Evolutionary conservation across 30 jellyfish, hydroid and myxozoan genomes (phyloP).

Genomic region (Sanderia malayensis): DNA sequence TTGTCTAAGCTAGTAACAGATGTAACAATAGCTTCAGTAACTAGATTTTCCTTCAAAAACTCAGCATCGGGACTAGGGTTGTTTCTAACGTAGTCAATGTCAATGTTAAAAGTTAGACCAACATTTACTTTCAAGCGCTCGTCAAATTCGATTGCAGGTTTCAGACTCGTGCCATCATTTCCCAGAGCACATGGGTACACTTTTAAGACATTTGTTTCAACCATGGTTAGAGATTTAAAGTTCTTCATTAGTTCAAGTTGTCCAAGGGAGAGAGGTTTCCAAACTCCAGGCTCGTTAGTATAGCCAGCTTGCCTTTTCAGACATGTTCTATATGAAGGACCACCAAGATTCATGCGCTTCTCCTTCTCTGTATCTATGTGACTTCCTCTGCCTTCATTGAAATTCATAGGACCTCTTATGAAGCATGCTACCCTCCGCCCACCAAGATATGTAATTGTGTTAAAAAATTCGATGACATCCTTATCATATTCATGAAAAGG

Average conservation of each 20-base stretch:
- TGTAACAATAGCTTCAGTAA: conserved; percentile 43
- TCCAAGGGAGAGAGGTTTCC: conserved; percentile 23
- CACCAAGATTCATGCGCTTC: conserved; percentile 15
- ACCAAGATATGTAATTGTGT: conserved; percentile 16
- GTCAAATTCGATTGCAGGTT: conserved; percentile 34
- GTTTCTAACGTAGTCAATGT: conserved; percentile 32
- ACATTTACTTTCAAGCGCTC: conserved; percentile 35
- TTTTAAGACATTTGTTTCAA: conserved; percentile 17
- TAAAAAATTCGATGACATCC: conserved; percentile 2
- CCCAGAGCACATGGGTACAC: conserved; percentile 38
- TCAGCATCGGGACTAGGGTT: conserved; percentile 38
- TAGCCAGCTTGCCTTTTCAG: conserved; percentile 28
- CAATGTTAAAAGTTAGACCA: conserved; percentile 37
- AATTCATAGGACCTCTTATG: conserved; percentile 21
- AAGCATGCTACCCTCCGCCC: conserved; percentile 15
- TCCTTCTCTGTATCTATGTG: conserved; percentile 11
- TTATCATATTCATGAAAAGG: conserved; percentile 9
- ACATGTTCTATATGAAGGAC: conserved; percentile 24
- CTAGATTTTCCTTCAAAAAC: conserved; percentile 35
- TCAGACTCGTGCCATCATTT: conserved; percentile 38
- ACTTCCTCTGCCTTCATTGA: conserved; percentile 15
- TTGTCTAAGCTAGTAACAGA: conserved; percentile 41
- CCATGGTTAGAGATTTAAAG: conserved; percentile 24
- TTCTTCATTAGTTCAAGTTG: conserved; percentile 33
- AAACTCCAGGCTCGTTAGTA: conserved; percentile 36